Base-by-base conservation (phyloP, 2,797 vertebrate genomes). In the Ceryle rudis region DNA sequence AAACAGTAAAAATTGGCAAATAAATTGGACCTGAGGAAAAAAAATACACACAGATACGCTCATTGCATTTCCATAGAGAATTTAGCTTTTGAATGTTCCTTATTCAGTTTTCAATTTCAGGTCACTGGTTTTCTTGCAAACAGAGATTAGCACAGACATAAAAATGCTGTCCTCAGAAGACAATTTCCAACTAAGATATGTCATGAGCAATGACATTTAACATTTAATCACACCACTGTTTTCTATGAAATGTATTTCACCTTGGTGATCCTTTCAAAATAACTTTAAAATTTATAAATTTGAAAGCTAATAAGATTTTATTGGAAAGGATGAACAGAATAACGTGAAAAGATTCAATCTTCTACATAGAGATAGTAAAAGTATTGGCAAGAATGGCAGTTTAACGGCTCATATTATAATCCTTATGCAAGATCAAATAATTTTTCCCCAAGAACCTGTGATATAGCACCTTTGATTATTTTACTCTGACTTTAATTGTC, bases 261-360 rank as follows among this genome's bases (percentile, higher is more conserved):
- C 23, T 88, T 65, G 19, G 44, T 55, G 57, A 94, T 86, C 69
- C 81, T 89, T 89, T 89, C 69, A 91, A 89, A 86, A 61, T 57
- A 65, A 71, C 60, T 77, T 78, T 22, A 9, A 82, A 93, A 85
- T 49, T 61, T 69, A 89, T n/a, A 81, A 9, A 78, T 83, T 71
- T 78, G 65, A 89, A 93, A 67, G 57, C 37, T 46, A 81, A 78
- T 71, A 73, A 60, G 52, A 60, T 82, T 71, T 95, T 71, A 52
- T 67, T 85, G 80, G 65, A 85, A 87, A 90, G 20, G 35, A 61
- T 28, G 28, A 46, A 49, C 15, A 69, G 37, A 85, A 81, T 58
- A 51, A 83, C 9, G 5, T 33, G 35, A 78, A 92, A 87, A 91
- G 49, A 67, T 44, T 90, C 23, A 31, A 41, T 55, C 41, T 86